phyloP scores from a whole-genome alignment of 2,113 vertebrate species.

The Chloroceryle aenea region DNA sequence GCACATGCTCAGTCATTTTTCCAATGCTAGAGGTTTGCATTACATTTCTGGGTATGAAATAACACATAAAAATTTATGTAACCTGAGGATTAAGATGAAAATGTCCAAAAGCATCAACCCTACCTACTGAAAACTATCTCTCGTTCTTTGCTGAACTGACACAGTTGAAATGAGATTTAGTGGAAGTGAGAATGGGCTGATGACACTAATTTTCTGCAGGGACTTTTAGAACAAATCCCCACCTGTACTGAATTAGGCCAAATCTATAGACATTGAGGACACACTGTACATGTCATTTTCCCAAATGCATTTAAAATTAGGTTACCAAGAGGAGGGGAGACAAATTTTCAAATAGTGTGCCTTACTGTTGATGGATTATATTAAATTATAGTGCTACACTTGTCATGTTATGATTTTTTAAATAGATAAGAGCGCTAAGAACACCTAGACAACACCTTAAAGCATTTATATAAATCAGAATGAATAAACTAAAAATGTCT shows the following conservation, averaged over 20 bases:
- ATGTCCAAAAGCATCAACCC: not conserved
- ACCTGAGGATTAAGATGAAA: not conserved
- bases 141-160: not conserved
- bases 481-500: not conserved
- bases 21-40: not conserved
- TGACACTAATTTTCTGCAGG: not conserved
- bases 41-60: not conserved
- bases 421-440: not conserved
- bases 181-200: not conserved
- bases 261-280: conserved; percentile 45
- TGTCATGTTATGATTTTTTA: not conserved
- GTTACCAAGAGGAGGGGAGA: conserved; percentile 32
- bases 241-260: conserved; percentile 49
- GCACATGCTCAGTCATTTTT: not conserved
- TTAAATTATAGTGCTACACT: not conserved
- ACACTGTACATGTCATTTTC: conserved; percentile 30
- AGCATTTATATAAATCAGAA: not conserved
- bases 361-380: not conserved
- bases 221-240: conserved; percentile 33
- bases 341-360: conserved; percentile 6
- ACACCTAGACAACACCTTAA: not conserved
- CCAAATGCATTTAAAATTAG: conserved; percentile 59
- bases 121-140: not conserved
- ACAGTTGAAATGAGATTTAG: not conserved
- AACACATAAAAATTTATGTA: not conserved